A percentile compares a stretch with the other conserved stretches of the same genome.
Evolutionary conservation across 2,797 vertebrate genomes (phyloP).

Genomic region (Neoniphon sammara): DNA sequence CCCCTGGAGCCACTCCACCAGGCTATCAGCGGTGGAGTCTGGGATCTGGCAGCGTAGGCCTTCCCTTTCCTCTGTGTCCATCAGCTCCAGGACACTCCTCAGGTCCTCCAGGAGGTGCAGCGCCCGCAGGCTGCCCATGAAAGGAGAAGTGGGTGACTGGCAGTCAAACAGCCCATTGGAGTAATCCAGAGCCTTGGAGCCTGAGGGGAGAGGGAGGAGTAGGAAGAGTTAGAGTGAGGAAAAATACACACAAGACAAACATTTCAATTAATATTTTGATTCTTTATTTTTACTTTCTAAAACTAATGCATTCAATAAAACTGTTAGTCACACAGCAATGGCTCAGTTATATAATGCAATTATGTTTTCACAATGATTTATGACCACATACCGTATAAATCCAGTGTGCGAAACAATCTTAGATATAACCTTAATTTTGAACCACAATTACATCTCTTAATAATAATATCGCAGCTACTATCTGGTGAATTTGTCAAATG

Average conservation of each 20-base stretch:
- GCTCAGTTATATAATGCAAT: background rate
- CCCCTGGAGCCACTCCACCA: constrained; percentile 93
- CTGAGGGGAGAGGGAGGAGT: constrained; percentile 73
- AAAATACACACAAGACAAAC: background rate
- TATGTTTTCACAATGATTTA: no score
- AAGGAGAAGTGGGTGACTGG: constrained; percentile 96
- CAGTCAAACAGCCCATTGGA: constrained; percentile 97
- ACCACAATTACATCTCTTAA: no score
- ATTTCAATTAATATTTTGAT: no score
- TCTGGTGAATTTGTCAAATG: background rate
- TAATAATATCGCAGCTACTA: background rate
- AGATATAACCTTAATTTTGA: no score
- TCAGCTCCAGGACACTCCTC: constrained; percentile 90
- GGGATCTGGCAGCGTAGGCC: constrained; percentile 94
- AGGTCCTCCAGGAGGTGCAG: constrained; percentile 96
- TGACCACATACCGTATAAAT: no score
- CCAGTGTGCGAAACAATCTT: no score
- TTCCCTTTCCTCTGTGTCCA: constrained; percentile 94
- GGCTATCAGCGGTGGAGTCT: constrained; percentile 89
- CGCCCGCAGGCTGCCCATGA: constrained; percentile 92
- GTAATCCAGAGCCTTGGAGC: constrained; percentile 96
- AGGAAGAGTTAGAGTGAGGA: background rate
- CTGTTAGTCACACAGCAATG: background rate
- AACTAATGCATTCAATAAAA: no score
- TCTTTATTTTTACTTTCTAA: no score